phyloP scores from a whole-genome alignment of 2,888 invertebrate species.

The Elmis aenea region DNA sequence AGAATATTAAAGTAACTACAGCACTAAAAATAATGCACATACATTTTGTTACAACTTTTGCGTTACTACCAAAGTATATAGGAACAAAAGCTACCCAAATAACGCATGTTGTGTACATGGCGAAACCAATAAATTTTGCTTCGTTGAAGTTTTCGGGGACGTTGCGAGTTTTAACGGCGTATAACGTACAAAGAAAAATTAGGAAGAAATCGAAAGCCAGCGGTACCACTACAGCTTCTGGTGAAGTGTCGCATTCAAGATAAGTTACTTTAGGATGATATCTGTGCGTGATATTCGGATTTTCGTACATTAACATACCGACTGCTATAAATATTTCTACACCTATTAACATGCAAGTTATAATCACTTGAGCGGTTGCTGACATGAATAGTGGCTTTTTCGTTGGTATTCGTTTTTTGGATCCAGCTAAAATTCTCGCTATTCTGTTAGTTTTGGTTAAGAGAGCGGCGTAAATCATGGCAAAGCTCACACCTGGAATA shows the following conservation, averaged over 20 bases:
- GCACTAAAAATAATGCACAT: conserved; percentile 71
- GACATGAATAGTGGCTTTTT: conserved; percentile 64
- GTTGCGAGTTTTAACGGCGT: conserved; percentile 73
- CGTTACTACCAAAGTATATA: conserved; percentile 67
- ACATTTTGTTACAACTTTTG: conserved; percentile 54
- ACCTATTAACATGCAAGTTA: conserved; percentile 59
- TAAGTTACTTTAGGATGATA: conserved; percentile 53
- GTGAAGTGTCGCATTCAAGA: conserved; percentile 60
- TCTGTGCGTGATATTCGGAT: conserved; percentile 52
- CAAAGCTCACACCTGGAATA: conserved; percentile 56
- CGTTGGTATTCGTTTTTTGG: conserved; percentile 66
- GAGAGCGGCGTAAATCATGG: conserved; percentile 68
- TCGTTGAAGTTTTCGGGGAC: conserved; percentile 82
- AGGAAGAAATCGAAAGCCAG: conserved; percentile 67
- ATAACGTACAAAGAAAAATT: conserved; percentile 67
- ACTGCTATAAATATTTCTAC: conserved; percentile 63
- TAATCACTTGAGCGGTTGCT: conserved; percentile 54
- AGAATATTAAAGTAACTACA: conserved; percentile 64
- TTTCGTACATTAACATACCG: conserved; percentile 56
- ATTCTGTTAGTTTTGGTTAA: conserved; percentile 76
- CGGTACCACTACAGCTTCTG: conserved; percentile 57
- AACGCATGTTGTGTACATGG: conserved; percentile 75
- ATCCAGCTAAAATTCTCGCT: conserved; percentile 67
- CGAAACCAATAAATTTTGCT: conserved; percentile 69
- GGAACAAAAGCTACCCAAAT: conserved; percentile 76